Conservation (phyloP, 2,888 invertebrate species). For the Heliconius cydno region DNA sequence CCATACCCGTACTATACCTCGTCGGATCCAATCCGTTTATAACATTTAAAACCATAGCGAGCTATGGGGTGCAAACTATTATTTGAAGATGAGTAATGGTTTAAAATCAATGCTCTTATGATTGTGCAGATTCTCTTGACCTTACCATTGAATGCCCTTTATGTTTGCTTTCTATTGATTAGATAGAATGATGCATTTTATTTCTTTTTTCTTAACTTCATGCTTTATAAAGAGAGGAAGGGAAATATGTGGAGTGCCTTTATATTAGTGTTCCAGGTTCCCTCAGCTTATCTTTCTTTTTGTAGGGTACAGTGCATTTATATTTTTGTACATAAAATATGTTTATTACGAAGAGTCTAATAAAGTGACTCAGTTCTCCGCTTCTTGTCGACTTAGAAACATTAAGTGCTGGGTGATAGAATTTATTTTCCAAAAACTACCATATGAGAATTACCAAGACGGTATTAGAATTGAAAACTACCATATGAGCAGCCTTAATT, state of each 20-base stretch:
- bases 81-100: constrained; percentile 80
- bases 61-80: constrained; percentile 81
- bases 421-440: neutral
- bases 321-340: no score
- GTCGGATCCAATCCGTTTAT: constrained; percentile 51
- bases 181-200: constrained; percentile 47
- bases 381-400: no score
- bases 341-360: no score
- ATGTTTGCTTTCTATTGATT: constrained; percentile 55
- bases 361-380: no score
- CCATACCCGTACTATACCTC: constrained; percentile 45
- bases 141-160: constrained; percentile 53
- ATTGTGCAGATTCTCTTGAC: constrained; percentile 78
- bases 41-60: constrained; percentile 65
- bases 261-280: constrained; percentile 34
- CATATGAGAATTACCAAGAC: neutral
- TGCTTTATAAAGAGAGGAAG: no score
- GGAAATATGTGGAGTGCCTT: no score
- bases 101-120: constrained; percentile 74
- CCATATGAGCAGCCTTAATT: neutral
- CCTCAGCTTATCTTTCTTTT: no score
- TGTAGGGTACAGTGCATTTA: no score
- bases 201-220: no score
- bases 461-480: neutral
- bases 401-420: no score